These are phyloP conservation scores for Pollicipes pollicipes DNA, from an alignment of 1,140 invertebrate species.

Conservation along the genomic window DNA sequence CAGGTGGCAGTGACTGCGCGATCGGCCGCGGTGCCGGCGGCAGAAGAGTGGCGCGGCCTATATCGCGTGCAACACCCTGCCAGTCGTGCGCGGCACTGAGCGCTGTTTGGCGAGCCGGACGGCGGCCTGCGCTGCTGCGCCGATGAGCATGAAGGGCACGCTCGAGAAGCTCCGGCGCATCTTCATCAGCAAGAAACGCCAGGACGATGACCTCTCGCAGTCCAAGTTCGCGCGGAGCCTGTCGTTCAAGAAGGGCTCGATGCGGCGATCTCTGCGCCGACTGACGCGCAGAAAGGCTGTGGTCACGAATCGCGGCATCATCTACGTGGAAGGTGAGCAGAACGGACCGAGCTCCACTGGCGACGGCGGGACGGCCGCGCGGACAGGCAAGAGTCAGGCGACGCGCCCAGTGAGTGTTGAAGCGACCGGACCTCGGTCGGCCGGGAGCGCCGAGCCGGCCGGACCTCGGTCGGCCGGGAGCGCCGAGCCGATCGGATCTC, in stretches of 20 bases:
- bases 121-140: too few species aligned
- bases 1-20: neutral
- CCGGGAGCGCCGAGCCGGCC: too few species aligned
- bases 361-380: too few species aligned
- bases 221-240: neutral
- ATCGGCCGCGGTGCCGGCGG: too few species aligned
- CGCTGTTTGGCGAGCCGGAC: too few species aligned
- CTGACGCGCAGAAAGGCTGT: neutral
- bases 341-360: neutral
- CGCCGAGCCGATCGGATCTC: too few species aligned
- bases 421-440: too few species aligned
- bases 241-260: constrained; percentile 1
- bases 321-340: neutral
- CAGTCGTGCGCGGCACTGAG: too few species aligned
- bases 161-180: neutral
- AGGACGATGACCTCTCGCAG: neutral
- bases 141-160: neutral
- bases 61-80: neutral
- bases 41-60: neutral
- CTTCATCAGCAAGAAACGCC: neutral
- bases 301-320: neutral
- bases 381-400: too few species aligned
- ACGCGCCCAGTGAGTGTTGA: too few species aligned
- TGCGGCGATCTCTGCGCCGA: neutral
- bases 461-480: too few species aligned